Percentiles rank a stretch among this genome's conserved stretches.
phyloP scores from a whole-genome alignment of 2,888 invertebrate genomes.

The Heliconius aoede region DNA sequence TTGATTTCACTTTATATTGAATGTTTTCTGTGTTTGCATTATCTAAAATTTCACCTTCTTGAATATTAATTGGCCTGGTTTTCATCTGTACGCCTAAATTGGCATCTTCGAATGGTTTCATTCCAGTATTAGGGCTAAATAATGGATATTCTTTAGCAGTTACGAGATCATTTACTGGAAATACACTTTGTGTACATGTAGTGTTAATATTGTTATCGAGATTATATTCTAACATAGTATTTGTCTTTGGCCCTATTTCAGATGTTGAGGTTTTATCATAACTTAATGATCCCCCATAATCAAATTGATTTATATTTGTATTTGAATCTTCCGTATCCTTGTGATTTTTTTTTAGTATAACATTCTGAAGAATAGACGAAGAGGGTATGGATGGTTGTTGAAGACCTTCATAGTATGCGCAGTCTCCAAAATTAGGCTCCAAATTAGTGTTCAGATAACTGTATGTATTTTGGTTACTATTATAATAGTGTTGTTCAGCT shows the following conservation, averaged over 20 bases:
- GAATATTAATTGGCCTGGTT: neutral
- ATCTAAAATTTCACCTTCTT: constrained; percentile 1
- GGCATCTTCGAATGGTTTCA: constrained; percentile 3
- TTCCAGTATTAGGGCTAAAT: neutral
- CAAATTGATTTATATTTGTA: neutral
- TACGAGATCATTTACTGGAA: neutral
- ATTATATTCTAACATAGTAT: neutral
- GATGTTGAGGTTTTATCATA: neutral
- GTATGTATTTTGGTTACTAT: constrained; percentile 32
- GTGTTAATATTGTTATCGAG: neutral
- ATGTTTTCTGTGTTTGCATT: neutral
- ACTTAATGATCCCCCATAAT: neutral
- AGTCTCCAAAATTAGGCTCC: neutral
- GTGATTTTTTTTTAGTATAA: neutral
- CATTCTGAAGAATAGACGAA: constrained; percentile 3
- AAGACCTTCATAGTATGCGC: neutral
- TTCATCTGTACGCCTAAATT: neutral
- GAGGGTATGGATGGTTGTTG: neutral
- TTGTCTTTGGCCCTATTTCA: neutral
- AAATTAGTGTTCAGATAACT: constrained; percentile 9
- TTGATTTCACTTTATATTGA: neutral
- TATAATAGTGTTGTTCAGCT: constrained; percentile 32
- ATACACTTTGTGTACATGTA: neutral
- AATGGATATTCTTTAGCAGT: neutral
- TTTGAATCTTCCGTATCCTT: constrained; percentile 9